phyloP scores from a whole-genome alignment of 2,888 invertebrate species.

The Rutpela maculata region DNA sequence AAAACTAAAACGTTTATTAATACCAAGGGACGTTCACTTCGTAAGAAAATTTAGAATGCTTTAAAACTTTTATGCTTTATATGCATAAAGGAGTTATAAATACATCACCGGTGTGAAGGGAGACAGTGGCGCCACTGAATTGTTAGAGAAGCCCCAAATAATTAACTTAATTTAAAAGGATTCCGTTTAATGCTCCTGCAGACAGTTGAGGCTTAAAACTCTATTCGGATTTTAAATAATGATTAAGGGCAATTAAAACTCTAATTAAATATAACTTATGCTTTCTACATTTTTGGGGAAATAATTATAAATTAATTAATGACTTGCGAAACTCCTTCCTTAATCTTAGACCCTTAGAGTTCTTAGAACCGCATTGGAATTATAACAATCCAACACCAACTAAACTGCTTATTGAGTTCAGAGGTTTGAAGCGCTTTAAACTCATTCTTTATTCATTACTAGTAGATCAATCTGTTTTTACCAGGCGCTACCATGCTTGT shows the following conservation, averaged over 20 bases:
- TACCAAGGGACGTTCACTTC: constrained; percentile 7
- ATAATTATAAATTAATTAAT: too few relatives aligned
- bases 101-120: not conserved
- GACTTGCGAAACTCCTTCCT: too few relatives aligned
- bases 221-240: not conserved
- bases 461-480: too few relatives aligned
- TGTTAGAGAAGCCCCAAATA: not conserved
- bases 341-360: too few relatives aligned
- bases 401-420: too few relatives aligned
- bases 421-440: too few relatives aligned
- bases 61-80: constrained; percentile 3
- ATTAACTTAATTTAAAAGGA: constrained; percentile 1
- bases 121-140: constrained; percentile 3
- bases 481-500: too few relatives aligned
- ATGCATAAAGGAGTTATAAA: constrained; percentile 7
- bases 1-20: not conserved
- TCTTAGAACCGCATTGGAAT: too few relatives aligned
- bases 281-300: not conserved
- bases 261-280: not conserved
- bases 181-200: not conserved
- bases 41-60: not conserved
- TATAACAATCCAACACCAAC: too few relatives aligned
- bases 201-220: constrained; percentile 1
- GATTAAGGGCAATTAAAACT: not conserved
- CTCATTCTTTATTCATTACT: too few relatives aligned